Base-by-base conservation (phyloP, 1,140 invertebrate genomes). In the Calosoma granatense region DNA sequence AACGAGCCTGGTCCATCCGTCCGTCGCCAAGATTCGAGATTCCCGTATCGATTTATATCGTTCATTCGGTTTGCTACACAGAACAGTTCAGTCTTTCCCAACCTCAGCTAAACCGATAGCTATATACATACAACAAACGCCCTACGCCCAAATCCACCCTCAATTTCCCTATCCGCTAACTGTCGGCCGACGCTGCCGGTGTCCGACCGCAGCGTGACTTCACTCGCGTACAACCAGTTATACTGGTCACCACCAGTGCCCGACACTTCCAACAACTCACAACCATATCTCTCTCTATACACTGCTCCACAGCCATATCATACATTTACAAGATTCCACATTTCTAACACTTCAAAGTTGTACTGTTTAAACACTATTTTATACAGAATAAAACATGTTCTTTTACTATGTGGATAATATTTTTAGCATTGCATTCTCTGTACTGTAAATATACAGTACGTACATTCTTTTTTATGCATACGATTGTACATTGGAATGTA, bases 1-100 rank as follows among this genome's bases (percentile, higher is more conserved):
- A 17, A 11, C 41, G 9, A 47, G 9, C 15, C 41, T 47, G 6
- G 41, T 6, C 41, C 41, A 47, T 47, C 15, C 26, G 26, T 36
- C 26, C 26, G 26, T 36, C 26, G 26, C 26, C 26, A 36, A 36
- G 26, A n/a, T 9, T 36, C 26, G 26, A 36, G n/a, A 36, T 36
- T 36, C 26, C 6, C 56, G 58, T 59, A 62, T 62, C 59, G 60
- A 62, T 62, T 62, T 55, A 6, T 36, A 36, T 57, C 60, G 58
- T 62, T 60, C 60, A 62, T 60, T 62, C 60, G 55, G 60, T 62
- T 62, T 62, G 60, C 60, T 56, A 59, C 60, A 58, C 60, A 56
- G 60, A 62, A 62, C 58, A 60, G 59, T 62, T 60, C 60, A 62
- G 60, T 62, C 58, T 62, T 62, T 58, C 54, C 57, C 26, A n/a